These are phyloP conservation scores for Ciona savignyi DNA, from an alignment of 23 tunicate species.

Conservation along the genomic window DNA sequence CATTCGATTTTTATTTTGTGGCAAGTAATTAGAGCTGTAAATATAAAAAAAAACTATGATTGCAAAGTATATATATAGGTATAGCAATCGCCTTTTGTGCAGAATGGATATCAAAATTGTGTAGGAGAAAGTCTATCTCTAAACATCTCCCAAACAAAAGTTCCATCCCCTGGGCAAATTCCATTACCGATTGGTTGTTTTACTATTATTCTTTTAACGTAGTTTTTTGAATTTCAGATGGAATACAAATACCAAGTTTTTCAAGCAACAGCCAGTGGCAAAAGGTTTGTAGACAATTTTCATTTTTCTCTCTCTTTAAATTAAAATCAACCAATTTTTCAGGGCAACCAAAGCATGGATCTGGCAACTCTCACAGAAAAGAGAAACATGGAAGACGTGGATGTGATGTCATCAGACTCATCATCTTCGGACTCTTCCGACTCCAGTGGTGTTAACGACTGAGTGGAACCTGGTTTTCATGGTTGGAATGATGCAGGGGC, in stretches of 20 bases:
- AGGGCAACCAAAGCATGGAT: conserved; percentile 10
- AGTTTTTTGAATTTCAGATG: conserved; percentile 16
- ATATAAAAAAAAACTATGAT: too few species aligned
- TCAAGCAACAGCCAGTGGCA: conserved; percentile 2
- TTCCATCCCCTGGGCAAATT: too few species aligned
- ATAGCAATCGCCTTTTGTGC: too few species aligned
- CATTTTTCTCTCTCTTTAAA: too few species aligned
- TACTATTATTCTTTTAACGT: background rate
- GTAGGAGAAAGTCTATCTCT: too few species aligned
- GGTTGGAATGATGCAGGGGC: too few species aligned
- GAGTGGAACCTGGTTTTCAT: too few species aligned
- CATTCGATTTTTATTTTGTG: too few species aligned
- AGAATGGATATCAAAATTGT: too few species aligned
- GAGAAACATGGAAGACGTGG: conserved; percentile 47
- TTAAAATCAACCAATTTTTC: background rate
- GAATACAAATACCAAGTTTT: conserved; percentile 32
- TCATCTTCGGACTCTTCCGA: conserved; percentile 76
- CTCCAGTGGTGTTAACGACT: conserved; percentile 65
- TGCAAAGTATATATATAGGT: too few species aligned
- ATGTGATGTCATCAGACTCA: conserved; percentile 92
- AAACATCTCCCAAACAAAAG: background rate
- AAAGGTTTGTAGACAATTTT: background rate
- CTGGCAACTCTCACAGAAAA: background rate
- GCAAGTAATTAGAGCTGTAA: too few species aligned
- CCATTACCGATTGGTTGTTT: too few species aligned